A percentile compares a stretch with the other conserved stretches of the same genome.
phyloP scores from a whole-genome alignment of 2,113 vertebrate genomes.

The Myxocyprinus asiaticus region DNA sequence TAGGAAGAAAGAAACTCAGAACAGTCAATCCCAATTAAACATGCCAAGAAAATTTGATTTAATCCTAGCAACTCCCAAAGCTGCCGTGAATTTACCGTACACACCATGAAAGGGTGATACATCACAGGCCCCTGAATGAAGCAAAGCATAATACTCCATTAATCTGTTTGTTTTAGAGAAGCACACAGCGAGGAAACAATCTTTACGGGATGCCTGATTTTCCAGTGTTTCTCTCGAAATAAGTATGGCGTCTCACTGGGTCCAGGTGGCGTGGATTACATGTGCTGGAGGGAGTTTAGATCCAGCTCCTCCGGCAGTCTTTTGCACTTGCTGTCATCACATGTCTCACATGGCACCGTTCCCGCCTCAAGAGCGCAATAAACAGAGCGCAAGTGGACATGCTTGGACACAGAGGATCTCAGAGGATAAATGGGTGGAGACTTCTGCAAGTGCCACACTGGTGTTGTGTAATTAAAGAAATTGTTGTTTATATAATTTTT shows the following conservation, averaged over 20 bases:
- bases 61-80: constrained; percentile 15
- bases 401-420: constrained; percentile 3
- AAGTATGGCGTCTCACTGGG: constrained; percentile 14
- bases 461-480: too few species aligned
- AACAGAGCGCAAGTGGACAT: constrained; percentile 3
- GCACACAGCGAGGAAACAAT: constrained; percentile 21
- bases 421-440: neutral
- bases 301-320: constrained; percentile 28
- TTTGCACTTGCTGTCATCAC: constrained; percentile 41
- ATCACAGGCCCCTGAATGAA: constrained; percentile 24
- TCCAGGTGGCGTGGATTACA: constrained; percentile 55
- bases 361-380: neutral
- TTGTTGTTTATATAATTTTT: too few species aligned
- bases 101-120: constrained; percentile 13
- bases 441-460: neutral
- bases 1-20: neutral
- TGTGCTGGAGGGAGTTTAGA: constrained; percentile 39
- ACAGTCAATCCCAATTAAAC: neutral
- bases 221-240: constrained; percentile 21
- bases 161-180: constrained; percentile 34
- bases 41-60: constrained; percentile 36
- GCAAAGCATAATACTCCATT: constrained; percentile 20
- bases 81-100: constrained; percentile 1
- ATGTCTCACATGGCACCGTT: neutral
- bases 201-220: constrained; percentile 35